A percentile compares a stretch with the other conserved stretches of the same genome.
Conservation (phyloP, 1,140 invertebrate genomes). For the Lepidurus couesii region DNA sequence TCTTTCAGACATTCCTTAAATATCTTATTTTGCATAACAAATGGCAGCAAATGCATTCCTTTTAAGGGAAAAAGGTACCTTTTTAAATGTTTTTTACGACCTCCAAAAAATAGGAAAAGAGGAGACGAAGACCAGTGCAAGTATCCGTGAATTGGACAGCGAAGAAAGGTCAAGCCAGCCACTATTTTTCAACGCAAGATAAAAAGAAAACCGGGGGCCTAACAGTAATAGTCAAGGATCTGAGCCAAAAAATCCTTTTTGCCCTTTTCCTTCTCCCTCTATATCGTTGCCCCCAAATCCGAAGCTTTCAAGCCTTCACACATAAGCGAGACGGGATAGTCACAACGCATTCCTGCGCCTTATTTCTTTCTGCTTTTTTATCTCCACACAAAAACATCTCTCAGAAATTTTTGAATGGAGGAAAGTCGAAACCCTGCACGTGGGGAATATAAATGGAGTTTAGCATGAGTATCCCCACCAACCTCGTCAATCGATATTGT, state of each 20-base stretch:
- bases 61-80: not conserved
- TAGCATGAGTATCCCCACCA: no score
- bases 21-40: no score
- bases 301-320: not conserved
- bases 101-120: not conserved
- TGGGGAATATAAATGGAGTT: no score
- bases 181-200: not conserved
- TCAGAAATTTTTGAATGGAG: no score
- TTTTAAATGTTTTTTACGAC: no score
- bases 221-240: constrained; percentile 11
- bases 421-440: no score
- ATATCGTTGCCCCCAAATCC: not conserved
- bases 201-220: constrained; percentile 1
- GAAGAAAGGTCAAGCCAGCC: not conserved
- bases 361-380: no score
- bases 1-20: not conserved
- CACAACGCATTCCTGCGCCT: no score
- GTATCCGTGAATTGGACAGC: constrained; percentile 14
- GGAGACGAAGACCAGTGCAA: not conserved
- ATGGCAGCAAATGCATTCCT: no score
- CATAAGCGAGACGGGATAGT: no score
- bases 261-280: not conserved
- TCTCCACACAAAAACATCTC: no score
- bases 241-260: not conserved
- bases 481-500: no score